These are phyloP conservation scores for Typhlichthys subterraneus DNA, from an alignment of 2,797 vertebrate species.

Conservation along the genomic window DNA sequence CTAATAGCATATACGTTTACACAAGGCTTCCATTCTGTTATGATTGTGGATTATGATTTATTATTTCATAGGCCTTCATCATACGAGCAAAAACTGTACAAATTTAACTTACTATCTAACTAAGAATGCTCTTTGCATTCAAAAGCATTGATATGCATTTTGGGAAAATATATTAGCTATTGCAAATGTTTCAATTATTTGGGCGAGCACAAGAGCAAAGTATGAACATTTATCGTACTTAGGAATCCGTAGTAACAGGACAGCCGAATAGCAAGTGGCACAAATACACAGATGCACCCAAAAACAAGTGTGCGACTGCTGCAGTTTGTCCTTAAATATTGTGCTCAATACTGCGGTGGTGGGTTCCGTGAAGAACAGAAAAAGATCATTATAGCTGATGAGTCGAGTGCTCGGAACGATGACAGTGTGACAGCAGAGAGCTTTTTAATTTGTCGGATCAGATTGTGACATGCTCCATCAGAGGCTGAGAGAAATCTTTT, in stretches of 20 bases:
- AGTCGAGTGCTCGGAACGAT: constrained; percentile 65
- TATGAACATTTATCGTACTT: too few relatives aligned
- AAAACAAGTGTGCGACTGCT: constrained; percentile 10
- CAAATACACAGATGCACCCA: not conserved
- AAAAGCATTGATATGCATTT: too few relatives aligned
- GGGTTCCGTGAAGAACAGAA: constrained; percentile 56
- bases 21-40: too few relatives aligned
- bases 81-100: too few relatives aligned
- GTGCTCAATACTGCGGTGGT: constrained; percentile 58
- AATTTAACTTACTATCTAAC: too few relatives aligned
- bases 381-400: constrained; percentile 84
- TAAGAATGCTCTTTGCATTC: too few relatives aligned
- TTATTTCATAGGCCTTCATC: too few relatives aligned
- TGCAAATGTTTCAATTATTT: too few relatives aligned
- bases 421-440: constrained; percentile 82
- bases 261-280: not conserved
- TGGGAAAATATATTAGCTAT: too few relatives aligned
- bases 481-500: constrained; percentile 78
- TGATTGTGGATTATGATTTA: too few relatives aligned
- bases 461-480: constrained; percentile 82
- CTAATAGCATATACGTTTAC: too few relatives aligned
- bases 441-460: constrained; percentile 86
- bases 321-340: constrained; percentile 56
- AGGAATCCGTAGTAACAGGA: not conserved
- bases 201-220: too few relatives aligned